phyloP scores from a whole-genome alignment of 2,113 vertebrate species.

The Strix uralensis region DNA sequence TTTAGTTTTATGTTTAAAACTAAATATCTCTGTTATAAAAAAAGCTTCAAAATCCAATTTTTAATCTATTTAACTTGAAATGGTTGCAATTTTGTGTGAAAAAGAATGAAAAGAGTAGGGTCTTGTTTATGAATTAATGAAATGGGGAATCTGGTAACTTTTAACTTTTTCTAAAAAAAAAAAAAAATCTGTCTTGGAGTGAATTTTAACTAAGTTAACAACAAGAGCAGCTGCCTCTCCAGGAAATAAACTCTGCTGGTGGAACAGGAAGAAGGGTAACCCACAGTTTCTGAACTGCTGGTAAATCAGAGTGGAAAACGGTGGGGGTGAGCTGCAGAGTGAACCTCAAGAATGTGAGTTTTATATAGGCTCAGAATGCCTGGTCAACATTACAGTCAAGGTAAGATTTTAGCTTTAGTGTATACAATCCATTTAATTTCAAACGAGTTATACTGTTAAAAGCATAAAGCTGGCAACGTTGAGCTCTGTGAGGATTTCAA shows the following conservation, averaged over 20 bases:
- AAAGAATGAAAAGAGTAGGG: constrained; percentile 11
- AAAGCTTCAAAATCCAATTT: too few species aligned
- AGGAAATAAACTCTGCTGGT: background rate
- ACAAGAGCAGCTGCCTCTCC: background rate
- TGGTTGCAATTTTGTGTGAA: background rate
- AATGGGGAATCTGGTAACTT: background rate
- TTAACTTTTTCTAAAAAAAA: background rate
- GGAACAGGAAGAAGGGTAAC: background rate
- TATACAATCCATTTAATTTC: background rate
- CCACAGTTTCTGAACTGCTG: background rate
- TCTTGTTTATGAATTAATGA: constrained; percentile 16
- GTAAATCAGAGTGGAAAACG: background rate
- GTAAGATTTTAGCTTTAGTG: background rate
- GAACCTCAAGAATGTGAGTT: background rate
- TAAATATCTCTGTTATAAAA: background rate
- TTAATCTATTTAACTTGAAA: background rate
- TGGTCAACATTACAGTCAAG: background rate
- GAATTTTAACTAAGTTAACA: background rate
- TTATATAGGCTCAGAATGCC: background rate
- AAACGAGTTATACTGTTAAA: background rate
- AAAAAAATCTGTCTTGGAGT: background rate
- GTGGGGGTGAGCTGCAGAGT: background rate
- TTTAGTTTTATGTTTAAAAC: background rate
- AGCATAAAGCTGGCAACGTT: accelerated
- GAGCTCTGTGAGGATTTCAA: background rate